phyloP scores from a whole-genome alignment of 1,140 invertebrate genomes.

The Leptinotarsa lineolata region DNA sequence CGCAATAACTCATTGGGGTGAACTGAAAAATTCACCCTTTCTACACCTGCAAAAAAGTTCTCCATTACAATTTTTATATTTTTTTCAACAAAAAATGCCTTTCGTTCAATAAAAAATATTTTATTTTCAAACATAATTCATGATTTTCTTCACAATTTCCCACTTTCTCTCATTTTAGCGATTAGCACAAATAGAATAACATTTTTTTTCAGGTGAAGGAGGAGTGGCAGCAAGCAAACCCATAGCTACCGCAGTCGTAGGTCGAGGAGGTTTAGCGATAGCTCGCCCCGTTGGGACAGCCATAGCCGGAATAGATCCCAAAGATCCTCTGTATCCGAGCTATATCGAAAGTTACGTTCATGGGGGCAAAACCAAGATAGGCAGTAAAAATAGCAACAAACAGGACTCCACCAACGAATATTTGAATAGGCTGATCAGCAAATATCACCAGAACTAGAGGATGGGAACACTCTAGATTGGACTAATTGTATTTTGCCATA shows the following conservation, averaged over 20 bases:
- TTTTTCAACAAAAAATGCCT: too few relatives aligned
- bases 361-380: constrained; percentile 38
- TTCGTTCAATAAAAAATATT: too few relatives aligned
- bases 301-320: constrained; percentile 68
- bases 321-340: constrained; percentile 53
- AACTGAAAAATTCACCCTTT: too few relatives aligned
- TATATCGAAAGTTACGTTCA: constrained; percentile 45
- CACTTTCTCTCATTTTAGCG: too few relatives aligned
- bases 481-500: neutral
- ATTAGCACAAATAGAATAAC: too few relatives aligned
- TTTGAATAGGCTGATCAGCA: constrained; percentile 51
- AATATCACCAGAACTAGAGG: constrained; percentile 46
- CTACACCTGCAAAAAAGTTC: too few relatives aligned
- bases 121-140: too few relatives aligned
- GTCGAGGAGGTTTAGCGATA: constrained; percentile 67
- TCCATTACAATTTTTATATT: too few relatives aligned
- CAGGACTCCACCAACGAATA: constrained; percentile 42
- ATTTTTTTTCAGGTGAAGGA: constrained; percentile 58
- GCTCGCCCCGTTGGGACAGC: constrained; percentile 70
- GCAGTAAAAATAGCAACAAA: constrained; percentile 33
- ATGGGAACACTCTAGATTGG: neutral
- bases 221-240: constrained; percentile 72
- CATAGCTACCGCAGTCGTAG: constrained; percentile 68
- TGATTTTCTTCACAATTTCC: too few relatives aligned
- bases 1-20: too few relatives aligned